phyloP scores from a whole-genome alignment of 2,113 vertebrate species.

The Rhipidura dahli region DNA sequence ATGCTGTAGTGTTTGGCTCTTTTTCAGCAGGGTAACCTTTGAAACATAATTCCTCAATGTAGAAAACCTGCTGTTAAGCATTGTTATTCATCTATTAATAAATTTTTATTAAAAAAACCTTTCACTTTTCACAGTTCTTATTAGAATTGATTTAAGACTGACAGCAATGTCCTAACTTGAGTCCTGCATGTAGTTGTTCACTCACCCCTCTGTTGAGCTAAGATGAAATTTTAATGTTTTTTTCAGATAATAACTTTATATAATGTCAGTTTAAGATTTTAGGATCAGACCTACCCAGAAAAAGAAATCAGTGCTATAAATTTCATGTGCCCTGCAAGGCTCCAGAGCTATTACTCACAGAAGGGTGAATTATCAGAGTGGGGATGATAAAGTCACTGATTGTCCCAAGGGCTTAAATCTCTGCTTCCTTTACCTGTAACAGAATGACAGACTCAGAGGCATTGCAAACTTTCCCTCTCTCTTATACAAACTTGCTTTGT shows the following conservation, averaged over 20 bases:
- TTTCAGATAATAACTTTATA: neutral
- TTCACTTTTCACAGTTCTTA: constrained; percentile 13
- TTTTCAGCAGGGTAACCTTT: constrained; percentile 39
- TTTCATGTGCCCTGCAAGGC: neutral
- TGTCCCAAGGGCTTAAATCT: neutral
- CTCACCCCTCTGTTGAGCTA: neutral
- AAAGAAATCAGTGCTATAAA: neutral
- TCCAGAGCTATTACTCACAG: neutral
- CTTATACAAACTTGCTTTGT: neutral
- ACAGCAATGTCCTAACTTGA: neutral
- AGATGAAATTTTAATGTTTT: neutral
- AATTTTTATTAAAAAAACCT: neutral
- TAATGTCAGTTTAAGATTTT: neutral
- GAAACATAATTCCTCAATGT: neutral
- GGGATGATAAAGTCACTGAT: neutral
- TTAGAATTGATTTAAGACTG: neutral
- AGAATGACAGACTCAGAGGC: neutral
- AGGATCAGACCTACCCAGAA: neutral
- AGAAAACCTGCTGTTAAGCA: constrained; percentile 24
- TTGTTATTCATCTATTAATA: constrained; percentile 15
- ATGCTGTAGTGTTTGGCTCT: constrained; percentile 18
- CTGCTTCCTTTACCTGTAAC: neutral
- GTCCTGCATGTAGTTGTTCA: neutral
- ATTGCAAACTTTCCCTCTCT: neutral
- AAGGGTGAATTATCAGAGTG: neutral